These are phyloP conservation scores for Trimorus sp. DNA, from an alignment of 2,888 invertebrate species.

Conservation along the genomic window DNA sequence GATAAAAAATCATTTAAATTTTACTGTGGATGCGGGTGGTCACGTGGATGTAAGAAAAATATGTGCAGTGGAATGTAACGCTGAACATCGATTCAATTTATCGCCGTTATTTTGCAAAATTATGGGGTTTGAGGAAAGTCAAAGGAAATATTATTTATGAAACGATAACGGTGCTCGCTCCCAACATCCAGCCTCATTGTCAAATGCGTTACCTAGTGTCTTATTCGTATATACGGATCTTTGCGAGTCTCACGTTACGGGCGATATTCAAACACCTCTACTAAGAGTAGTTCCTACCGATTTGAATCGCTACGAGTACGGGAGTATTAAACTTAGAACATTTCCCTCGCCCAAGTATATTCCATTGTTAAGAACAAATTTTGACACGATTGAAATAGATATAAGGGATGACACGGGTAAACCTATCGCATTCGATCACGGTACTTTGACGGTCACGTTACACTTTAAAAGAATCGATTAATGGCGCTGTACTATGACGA, in stretches of 20 bases:
- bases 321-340: background rate
- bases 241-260: slow-evolving; percentile 11
- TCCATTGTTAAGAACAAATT: slow-evolving; percentile 29
- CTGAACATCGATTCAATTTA: background rate
- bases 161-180: too few species aligned
- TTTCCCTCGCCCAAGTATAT: slow-evolving; percentile 13
- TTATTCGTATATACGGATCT: slow-evolving; percentile 29
- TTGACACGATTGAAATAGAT: slow-evolving; percentile 52
- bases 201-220: background rate
- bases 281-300: slow-evolving; percentile 30
- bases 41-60: background rate
- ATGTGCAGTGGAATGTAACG: background rate
- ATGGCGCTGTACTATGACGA: background rate
- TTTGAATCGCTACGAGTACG: background rate
- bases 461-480: slow-evolving; percentile 5
- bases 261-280: slow-evolving; percentile 23
- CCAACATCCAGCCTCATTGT: background rate
- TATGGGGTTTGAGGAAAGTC: slow-evolving; percentile 1
- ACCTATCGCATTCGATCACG: slow-evolving; percentile 53
- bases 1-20: background rate
- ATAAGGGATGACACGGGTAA: slow-evolving; percentile 55
- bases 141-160: too few species aligned
- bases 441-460: slow-evolving; percentile 14
- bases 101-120: background rate
- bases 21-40: background rate